Conservation (phyloP, 1,140 invertebrate species). For the Daktulosphaira vitifoliae region DNA sequence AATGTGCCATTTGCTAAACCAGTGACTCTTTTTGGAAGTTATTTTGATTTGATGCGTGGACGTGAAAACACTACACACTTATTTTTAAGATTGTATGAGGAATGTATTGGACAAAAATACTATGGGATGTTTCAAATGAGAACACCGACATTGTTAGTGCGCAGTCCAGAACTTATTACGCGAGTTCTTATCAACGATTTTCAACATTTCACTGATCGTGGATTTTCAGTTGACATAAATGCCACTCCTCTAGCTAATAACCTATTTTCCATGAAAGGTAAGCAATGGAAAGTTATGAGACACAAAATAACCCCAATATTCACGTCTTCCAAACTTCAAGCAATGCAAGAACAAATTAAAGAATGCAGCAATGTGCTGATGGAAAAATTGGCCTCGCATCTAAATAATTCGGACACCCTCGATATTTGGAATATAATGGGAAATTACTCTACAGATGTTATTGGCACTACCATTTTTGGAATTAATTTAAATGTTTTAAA, state of each 20-base stretch:
- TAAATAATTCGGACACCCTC: background rate
- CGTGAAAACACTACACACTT: background rate
- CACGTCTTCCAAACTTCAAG: slow-evolving; percentile 50
- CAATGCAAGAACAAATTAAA: slow-evolving; percentile 47
- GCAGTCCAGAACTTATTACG: slow-evolving; percentile 49
- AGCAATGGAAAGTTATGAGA: slow-evolving; percentile 48
- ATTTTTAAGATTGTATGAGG: slow-evolving; percentile 23
- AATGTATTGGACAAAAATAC: slow-evolving; percentile 38
- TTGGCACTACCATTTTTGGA: slow-evolving; percentile 40
- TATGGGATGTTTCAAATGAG: slow-evolving; percentile 46
- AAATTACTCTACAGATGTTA: slow-evolving; percentile 38
- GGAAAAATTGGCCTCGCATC: background rate
- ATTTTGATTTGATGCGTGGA: background rate
- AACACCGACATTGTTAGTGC: slow-evolving; percentile 46
- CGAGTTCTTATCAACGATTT: slow-evolving; percentile 48
- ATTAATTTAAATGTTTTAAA: slow-evolving; percentile 41
- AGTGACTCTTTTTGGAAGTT: slow-evolving; percentile 42
- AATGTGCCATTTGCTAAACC: slow-evolving; percentile 42
- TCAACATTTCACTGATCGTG: slow-evolving; percentile 46
- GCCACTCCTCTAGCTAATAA: slow-evolving; percentile 47
- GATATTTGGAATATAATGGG: slow-evolving; percentile 16
- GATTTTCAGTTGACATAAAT: slow-evolving; percentile 38
- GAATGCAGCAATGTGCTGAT: slow-evolving; percentile 40
- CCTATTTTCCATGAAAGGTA: slow-evolving; percentile 45
- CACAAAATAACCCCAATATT: slow-evolving; percentile 49